Base-by-base conservation (phyloP, 1,140 invertebrate species). In the Meloidogyne exigua region DNA sequence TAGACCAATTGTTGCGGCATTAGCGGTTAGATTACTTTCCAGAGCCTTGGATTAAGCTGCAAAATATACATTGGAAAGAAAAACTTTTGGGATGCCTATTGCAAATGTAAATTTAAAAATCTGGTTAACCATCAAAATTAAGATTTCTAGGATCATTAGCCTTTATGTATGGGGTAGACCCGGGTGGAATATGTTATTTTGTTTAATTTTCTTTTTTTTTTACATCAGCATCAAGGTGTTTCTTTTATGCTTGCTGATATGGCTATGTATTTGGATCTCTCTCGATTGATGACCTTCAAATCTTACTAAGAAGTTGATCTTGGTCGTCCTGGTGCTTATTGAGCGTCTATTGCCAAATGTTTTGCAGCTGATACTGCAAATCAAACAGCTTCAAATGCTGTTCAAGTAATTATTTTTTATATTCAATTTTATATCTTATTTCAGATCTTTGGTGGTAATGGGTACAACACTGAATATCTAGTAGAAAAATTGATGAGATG, bases 401-500 rank as follows among this genome's bases (percentile, higher is more conserved):
- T 99, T 7, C 91, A 91, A 88, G 32, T 95, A 18, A 26, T n/a
- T 72, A 63, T 9, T 72, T 23, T 64, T 25, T 25, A 25, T 25
- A 32, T 32, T 32, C 7, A 32, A 32, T 7, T 32, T 32, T 32
- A 32, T 32, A 2, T 32, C 7, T 7, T 32, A 2, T 32, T 76
- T 89, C 89, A 95, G 68, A 91, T 97, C 66, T 97, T 96, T 89
- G 96, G 96, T 69, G 95, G 95, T 23, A 81, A 82, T 66, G 95
- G 96, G n/a, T 99, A 96, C 89, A 98, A 98, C 88, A 92, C 91
- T 62, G 96, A 98, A 78, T 99, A 98, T 89, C 96, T 96, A 0
- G 96, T 96, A 0, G 96, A 98, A 88, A 99, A 99, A 88, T 89
- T 99, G 21, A 97, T 98, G 95, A 91, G 96, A 99, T 90, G 95